phyloP scores from a whole-genome alignment of 2,888 invertebrate genomes.

The Amiota mariae region DNA sequence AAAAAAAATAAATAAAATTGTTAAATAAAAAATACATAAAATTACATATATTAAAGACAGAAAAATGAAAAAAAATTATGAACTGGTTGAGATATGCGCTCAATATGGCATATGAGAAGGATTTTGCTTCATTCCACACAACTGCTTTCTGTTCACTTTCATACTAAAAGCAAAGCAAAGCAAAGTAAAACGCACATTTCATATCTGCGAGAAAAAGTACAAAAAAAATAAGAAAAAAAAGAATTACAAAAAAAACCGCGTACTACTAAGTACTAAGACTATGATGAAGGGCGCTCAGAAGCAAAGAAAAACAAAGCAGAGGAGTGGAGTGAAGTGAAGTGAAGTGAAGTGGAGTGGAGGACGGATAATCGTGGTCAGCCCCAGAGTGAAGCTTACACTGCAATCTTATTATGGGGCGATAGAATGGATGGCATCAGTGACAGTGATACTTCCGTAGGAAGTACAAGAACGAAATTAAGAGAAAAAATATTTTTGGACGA shows the following conservation, averaged over 20 bases:
- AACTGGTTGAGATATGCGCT: conserved; percentile 30
- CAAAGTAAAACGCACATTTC: conserved; percentile 56
- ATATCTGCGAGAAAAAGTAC: conserved; percentile 43
- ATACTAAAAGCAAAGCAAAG: conserved; percentile 37
- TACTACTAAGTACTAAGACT: no score
- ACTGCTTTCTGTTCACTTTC: conserved; percentile 33
- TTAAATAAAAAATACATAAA: no score
- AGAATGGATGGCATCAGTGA: conserved; percentile 18
- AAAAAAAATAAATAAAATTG: no score
- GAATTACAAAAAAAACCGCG: no score
- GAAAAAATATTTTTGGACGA: not conserved
- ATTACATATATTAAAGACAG: no score
- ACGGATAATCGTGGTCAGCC: not conserved
- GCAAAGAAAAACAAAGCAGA: no score
- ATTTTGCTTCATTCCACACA: conserved; percentile 32
- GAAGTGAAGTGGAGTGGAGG: no score
- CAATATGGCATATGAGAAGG: conserved; percentile 44
- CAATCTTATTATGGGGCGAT: conserved; percentile 35
- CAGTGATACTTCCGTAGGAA: conserved; percentile 63
- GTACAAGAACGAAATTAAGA: conserved; percentile 48
- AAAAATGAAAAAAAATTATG: not conserved
- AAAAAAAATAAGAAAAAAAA: conserved; percentile 41
- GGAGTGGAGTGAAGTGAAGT: no score
- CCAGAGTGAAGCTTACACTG: not conserved
- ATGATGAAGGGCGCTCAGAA: no score